Base-by-base conservation (phyloP, 2,113 vertebrate genomes). In the Hymenochirus boettgeri region DNA sequence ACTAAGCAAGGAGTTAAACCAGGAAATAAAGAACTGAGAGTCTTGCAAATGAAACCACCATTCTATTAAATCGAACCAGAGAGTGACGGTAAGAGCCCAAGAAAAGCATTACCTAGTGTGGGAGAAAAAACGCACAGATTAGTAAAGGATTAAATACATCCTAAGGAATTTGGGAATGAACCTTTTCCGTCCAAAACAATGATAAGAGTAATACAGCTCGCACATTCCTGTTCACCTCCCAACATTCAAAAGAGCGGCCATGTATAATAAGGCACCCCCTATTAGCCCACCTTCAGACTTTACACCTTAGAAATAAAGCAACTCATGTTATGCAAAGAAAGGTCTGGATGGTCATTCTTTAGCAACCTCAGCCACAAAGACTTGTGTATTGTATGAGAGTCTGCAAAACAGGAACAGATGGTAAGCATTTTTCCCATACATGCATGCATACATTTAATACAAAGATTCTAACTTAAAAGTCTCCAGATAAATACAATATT, bases 381-480 rank as follows among this genome's bases (percentile, higher is more conserved):
- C 69, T 89, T 98, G 39, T 96, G 95, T 52, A 85, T 96, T 95
- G 93, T 82, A 97, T 96, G 94, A 89, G 90, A 55, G 93, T 97
- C 77, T 97, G 95, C 86, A 86, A 90, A 83, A 95, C 94, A 72
- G 94, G 95, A 98, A 96, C 88, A 87, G 94, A 87, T 98, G 94
- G 95, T 96, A 85, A 89, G 94, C 73, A 70, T 7, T n/a, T n/a
- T n/a, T n/a, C n/a, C n/a, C n/a, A n/a, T n/a, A n/a, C n/a, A n/a
- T n/a, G n/a, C n/a, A n/a, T n/a, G n/a, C n/a, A n/a, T n/a, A n/a
- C n/a, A n/a, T n/a, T n/a, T n/a, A n/a, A n/a, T n/a, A n/a, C n/a
- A n/a, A n/a, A n/a, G n/a, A n/a, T n/a, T n/a, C n/a, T n/a, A n/a
- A n/a, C n/a, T n/a, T n/a, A n/a, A n/a, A n/a, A n/a, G n/a, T n/a